These are phyloP conservation scores for Lutraria lutraria DNA, from an alignment of 2,888 invertebrate genomes.

Conservation along the genomic window DNA sequence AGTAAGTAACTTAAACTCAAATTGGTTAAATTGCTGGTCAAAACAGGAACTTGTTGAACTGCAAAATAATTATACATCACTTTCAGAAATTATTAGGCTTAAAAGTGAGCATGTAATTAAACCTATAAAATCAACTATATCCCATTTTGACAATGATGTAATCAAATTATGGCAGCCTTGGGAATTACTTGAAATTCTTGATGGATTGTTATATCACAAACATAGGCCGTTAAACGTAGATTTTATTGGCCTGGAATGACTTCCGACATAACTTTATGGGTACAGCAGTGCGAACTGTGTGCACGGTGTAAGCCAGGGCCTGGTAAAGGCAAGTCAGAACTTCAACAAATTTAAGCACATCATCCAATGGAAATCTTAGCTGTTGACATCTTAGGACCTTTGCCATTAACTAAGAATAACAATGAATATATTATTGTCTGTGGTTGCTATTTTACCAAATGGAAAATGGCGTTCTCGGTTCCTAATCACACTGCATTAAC, in stretches of 20 bases:
- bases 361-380: conserved; percentile 54
- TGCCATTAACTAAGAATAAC: conserved; percentile 58
- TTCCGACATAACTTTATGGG: conserved; percentile 62
- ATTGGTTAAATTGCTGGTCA: conserved; percentile 26
- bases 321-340: conserved; percentile 53
- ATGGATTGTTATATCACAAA: conserved; percentile 13
- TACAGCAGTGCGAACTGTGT: conserved; percentile 59
- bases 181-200: conserved; percentile 11
- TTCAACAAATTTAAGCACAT: conserved; percentile 49
- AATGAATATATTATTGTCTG: too few relatives aligned
- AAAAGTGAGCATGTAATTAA: not conserved
- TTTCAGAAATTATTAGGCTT: not conserved
- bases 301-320: conserved; percentile 59
- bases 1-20: not conserved
- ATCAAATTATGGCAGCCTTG: conserved; percentile 34
- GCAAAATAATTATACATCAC: conserved; percentile 7
- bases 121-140: conserved; percentile 20
- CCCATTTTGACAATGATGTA: not conserved
- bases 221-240: conserved; percentile 45
- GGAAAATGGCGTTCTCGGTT: conserved; percentile 55
- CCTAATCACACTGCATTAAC: conserved; percentile 61
- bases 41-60: not conserved
- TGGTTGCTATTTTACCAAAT: conserved; percentile 70
- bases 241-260: conserved; percentile 71
- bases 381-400: conserved; percentile 69